Conservation (phyloP, 2,797 vertebrate genomes). For the Anas flavirostris region DNA sequence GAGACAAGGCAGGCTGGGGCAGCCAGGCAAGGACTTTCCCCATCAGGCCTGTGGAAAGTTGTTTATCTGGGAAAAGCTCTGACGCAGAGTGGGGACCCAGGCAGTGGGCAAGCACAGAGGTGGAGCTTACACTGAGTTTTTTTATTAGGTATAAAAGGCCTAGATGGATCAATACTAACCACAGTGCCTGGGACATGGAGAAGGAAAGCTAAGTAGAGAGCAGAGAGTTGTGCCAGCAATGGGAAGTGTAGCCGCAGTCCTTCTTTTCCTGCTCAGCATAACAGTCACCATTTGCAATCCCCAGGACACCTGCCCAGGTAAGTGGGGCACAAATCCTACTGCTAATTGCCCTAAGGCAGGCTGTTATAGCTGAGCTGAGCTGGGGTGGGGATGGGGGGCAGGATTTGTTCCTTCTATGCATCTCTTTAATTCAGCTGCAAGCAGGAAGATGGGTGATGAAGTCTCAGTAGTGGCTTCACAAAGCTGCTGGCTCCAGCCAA, state of each 20-base stretch:
- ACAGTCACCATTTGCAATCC: not conserved
- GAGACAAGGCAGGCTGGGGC: not conserved
- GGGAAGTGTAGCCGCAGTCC: not conserved
- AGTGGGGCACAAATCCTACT: not conserved
- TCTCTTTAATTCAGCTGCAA: not conserved
- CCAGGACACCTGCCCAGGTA: slow-evolving; percentile 35
- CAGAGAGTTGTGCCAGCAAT: not conserved
- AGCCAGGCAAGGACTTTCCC: not conserved
- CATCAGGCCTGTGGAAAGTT: not conserved
- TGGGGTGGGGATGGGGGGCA: accelerated
- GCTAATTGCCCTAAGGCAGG: not conserved
- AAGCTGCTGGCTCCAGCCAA: not conserved
- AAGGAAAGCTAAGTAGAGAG: not conserved
- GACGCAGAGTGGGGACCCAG: not conserved
- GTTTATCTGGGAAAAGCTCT: not conserved
- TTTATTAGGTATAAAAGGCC: not conserved
- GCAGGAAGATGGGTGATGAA: not conserved
- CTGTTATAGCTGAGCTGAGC: not conserved
- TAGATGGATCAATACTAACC: not conserved
- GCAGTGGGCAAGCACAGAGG: not conserved
- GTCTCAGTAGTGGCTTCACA: not conserved
- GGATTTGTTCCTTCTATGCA: not conserved
- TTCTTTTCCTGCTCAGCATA: slow-evolving; percentile 5
- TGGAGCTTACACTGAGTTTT: not conserved
- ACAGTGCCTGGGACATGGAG: not conserved